Base-by-base conservation (phyloP, 2,888 invertebrate species). In the Megaustenia siamemsis region DNA sequence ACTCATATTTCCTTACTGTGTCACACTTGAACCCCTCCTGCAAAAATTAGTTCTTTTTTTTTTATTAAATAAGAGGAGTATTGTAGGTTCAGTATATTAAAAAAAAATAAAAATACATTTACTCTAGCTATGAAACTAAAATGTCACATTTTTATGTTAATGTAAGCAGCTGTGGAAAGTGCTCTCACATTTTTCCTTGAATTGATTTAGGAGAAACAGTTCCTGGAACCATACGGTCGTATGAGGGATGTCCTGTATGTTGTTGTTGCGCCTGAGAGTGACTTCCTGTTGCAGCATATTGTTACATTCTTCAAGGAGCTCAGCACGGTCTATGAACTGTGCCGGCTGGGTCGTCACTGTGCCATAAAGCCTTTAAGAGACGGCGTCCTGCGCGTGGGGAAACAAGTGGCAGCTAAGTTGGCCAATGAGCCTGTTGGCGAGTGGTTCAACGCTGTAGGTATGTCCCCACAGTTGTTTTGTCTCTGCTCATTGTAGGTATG, bases 141-240 rank as follows among this genome's bases (percentile, higher is more conserved):
- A n/a, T n/a, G n/a, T n/a, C n/a, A n/a, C n/a, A n/a, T n/a, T n/a
- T n/a, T n/a, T n/a, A n/a, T n/a, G n/a, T n/a, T n/a, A n/a, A n/a
- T n/a, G n/a, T n/a, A n/a, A n/a, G n/a, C n/a, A n/a, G n/a, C n/a
- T n/a, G n/a, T n/a, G n/a, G n/a, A n/a, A n/a, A n/a, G n/a, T n/a
- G n/a, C n/a, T n/a, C n/a, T n/a, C n/a, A n/a, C n/a, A n/a, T n/a
- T n/a, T n/a, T n/a, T n/a, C n/a, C n/a, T 12, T 45, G 6, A 21
- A 73, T 84, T 85, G 49, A 89, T 90, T 4, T 90, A 94, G 94
- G 99, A 99, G 94, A 97, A 98, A 91, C 95, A 99, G n/a, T 95
- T 97, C n/a, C 95, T 99, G 21, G 99, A 99, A 94, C 99, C 99
- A 0, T 98, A 98, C 94, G 97, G 98, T n/a, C 97, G 97, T 93